Conservation (phyloP, 2,797 vertebrate genomes). For the Poecilia wingei region DNA sequence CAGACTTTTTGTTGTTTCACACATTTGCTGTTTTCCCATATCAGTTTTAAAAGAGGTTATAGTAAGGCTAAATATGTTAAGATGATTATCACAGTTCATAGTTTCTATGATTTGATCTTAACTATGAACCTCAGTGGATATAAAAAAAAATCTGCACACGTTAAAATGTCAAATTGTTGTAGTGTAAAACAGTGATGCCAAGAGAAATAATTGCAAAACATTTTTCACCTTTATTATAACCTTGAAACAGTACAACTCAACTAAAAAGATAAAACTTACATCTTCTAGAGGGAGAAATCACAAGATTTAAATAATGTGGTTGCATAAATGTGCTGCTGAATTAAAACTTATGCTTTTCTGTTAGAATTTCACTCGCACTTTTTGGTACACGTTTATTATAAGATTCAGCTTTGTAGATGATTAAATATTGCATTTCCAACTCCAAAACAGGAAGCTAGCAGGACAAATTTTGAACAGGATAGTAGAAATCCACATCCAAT, state of each 20-base stretch:
- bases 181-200: background rate
- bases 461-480: background rate
- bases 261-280: background rate
- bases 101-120: background rate
- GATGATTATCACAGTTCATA: background rate
- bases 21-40: background rate
- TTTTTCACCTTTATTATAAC: background rate
- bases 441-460: background rate
- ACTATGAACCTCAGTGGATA: background rate
- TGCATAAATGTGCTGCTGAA: background rate
- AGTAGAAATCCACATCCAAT: background rate
- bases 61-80: background rate
- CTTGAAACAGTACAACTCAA: background rate
- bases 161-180: background rate
- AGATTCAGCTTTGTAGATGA: background rate
- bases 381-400: background rate
- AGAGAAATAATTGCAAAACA: background rate
- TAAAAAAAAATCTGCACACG: background rate
- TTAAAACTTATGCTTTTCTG: background rate
- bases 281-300: background rate
- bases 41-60: background rate
- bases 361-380: background rate
- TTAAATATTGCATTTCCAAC: background rate
- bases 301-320: background rate
- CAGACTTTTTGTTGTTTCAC: background rate